phyloP scores from a whole-genome alignment of 2,888 invertebrate species.

The Blastobasis adustella region DNA sequence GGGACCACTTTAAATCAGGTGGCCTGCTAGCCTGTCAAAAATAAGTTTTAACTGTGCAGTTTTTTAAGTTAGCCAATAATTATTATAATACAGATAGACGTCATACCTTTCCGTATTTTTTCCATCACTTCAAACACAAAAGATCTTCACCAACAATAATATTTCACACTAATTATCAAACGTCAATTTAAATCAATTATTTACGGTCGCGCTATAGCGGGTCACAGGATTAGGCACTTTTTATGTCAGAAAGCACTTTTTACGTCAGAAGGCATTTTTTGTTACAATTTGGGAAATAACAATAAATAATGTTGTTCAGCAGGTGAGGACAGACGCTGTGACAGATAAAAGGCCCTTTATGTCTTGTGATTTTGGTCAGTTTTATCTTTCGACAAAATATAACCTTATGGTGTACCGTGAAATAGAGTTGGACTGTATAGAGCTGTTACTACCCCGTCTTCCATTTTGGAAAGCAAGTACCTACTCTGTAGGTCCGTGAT shows the following conservation, averaged over 20 bases:
- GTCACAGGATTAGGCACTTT: slow-evolving; percentile 6
- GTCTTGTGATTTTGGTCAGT: slow-evolving; percentile 66
- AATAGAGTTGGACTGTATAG: slow-evolving; percentile 44
- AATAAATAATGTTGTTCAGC: slow-evolving; percentile 59
- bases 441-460: slow-evolving; percentile 26
- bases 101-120: too few species aligned
- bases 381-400: slow-evolving; percentile 67
- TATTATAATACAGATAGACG: too few species aligned
- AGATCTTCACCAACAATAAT: slow-evolving; percentile 36
- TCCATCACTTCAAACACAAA: neutral
- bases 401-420: slow-evolving; percentile 57
- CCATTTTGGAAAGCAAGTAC: too few species aligned
- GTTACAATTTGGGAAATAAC: slow-evolving; percentile 28
- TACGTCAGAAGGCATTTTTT: too few species aligned
- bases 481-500: too few species aligned
- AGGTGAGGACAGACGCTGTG: slow-evolving; percentile 56
- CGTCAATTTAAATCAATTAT: slow-evolving; percentile 65
- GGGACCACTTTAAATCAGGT: too few species aligned
- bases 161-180: slow-evolving; percentile 67
- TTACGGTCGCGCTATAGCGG: slow-evolving; percentile 5
- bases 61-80: too few species aligned
- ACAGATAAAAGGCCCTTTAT: slow-evolving; percentile 57
- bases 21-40: too few species aligned
- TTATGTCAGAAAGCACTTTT: too few species aligned
- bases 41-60: too few species aligned